phyloP scores from a whole-genome alignment of 2,888 invertebrate genomes.

The Copidosoma aretas region DNA sequence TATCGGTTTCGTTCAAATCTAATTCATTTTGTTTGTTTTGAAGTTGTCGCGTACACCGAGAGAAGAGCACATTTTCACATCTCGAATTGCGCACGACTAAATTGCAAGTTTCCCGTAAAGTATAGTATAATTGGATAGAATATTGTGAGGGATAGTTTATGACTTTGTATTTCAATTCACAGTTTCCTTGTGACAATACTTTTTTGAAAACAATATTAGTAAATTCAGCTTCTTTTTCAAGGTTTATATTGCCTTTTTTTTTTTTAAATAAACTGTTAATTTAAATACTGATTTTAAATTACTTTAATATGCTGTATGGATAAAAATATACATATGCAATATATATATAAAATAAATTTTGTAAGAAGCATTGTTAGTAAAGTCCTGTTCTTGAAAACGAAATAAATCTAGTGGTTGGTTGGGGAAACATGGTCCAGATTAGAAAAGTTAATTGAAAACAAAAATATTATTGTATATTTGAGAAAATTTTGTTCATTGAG shows the following conservation, averaged over 20 bases:
- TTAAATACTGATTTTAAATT: neutral
- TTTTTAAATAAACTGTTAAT: constrained; percentile 5
- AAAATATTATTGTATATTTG: constrained; percentile 18
- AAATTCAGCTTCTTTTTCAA: constrained; percentile 40
- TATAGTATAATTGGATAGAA: constrained; percentile 28
- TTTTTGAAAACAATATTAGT: constrained; percentile 13
- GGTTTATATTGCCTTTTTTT: constrained; percentile 1
- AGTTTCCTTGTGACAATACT: constrained; percentile 19
- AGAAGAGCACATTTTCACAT: constrained; percentile 7
- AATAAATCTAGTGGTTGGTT: constrained; percentile 28
- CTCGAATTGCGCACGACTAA: constrained; percentile 20
- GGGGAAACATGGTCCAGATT: constrained; percentile 16
- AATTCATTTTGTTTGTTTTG: neutral
- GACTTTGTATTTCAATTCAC: constrained; percentile 12
- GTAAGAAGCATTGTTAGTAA: neutral
- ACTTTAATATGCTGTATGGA: neutral
- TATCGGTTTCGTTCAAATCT: constrained; percentile 4
- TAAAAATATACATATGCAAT: constrained; percentile 9
- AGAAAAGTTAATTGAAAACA: constrained; percentile 39
- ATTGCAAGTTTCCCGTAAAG: constrained; percentile 33
- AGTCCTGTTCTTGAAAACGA: constrained; percentile 34
- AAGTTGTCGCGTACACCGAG: constrained; percentile 14
- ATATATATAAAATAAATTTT: neutral
- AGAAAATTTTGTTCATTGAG: constrained; percentile 9
- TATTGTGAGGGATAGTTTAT: constrained; percentile 28